A percentile compares a stretch with the other conserved stretches of the same genome.
Conservation (phyloP, 2,113 vertebrate species). For the Crotalus viridis region DNA sequence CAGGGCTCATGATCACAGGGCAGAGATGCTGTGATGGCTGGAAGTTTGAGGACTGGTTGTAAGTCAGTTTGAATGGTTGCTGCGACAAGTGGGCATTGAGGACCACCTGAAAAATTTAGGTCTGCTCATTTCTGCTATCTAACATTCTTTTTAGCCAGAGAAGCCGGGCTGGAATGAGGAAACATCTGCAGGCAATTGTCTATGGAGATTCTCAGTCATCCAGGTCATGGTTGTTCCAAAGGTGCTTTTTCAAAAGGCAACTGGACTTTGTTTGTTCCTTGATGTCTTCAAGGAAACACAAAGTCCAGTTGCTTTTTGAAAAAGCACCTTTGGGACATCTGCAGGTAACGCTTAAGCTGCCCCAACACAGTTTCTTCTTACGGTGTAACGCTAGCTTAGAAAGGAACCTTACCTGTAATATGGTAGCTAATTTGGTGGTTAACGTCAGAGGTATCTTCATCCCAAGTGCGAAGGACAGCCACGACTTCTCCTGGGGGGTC, state of each 20-base stretch:
- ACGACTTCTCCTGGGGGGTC: slow-evolving; percentile 93
- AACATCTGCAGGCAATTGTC: not conserved
- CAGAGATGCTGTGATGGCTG: not conserved
- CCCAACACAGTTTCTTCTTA: not conserved
- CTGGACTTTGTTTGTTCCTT: no score
- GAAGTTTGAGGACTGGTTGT: not conserved
- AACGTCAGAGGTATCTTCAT: slow-evolving; percentile 86
- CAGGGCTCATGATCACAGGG: no score
- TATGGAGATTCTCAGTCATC: no score
- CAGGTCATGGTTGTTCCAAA: no score
- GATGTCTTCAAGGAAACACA: no score
- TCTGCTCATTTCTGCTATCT: not conserved
- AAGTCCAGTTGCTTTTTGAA: no score
- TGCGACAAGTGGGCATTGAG: not conserved
- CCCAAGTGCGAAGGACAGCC: slow-evolving; percentile 89
- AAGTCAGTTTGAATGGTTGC: not conserved
- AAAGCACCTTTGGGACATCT: not conserved
- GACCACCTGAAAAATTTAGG: not conserved
- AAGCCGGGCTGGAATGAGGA: not conserved
- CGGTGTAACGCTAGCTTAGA: not conserved
- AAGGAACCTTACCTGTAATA: slow-evolving; percentile 86
- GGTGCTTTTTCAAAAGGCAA: no score
- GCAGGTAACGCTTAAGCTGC: not conserved
- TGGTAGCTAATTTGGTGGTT: slow-evolving; percentile 96
- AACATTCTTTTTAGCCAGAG: not conserved